These are phyloP conservation scores for Agriopis marginaria DNA, from an alignment of 2,888 invertebrate genomes.

Conservation along the genomic window DNA sequence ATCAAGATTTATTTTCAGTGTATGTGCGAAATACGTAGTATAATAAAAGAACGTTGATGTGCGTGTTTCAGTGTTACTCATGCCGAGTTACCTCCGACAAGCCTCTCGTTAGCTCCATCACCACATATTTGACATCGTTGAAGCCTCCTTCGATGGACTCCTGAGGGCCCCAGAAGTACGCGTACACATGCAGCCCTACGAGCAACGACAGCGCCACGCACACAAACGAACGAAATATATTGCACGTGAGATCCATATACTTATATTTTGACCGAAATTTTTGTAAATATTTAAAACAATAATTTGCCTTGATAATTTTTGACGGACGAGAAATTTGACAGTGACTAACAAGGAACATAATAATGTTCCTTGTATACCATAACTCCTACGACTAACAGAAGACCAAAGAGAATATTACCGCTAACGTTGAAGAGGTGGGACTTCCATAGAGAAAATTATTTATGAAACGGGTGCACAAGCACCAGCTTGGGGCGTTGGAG, in stretches of 20 bases:
- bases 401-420: too few species aligned
- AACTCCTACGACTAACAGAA: too few species aligned
- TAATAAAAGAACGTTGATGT: too few species aligned
- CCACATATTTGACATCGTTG: constrained; percentile 72
- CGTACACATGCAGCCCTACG: constrained; percentile 72
- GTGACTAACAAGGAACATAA: neutral
- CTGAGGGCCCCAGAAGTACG: constrained; percentile 65
- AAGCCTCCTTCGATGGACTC: constrained; percentile 67
- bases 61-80: too few species aligned
- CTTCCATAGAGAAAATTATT: too few species aligned
- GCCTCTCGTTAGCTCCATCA: constrained; percentile 73
- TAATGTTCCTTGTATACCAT: too few species aligned
- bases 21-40: too few species aligned
- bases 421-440: too few species aligned
- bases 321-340: constrained; percentile 13
- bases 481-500: too few species aligned
- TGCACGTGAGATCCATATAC: constrained; percentile 48
- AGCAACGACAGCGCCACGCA: constrained; percentile 64
- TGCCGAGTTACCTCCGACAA: constrained; percentile 67
- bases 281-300: constrained; percentile 16
- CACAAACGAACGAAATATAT: constrained; percentile 71
- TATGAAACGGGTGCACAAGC: too few species aligned
- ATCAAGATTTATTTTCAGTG: too few species aligned
- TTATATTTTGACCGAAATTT: constrained; percentile 8
- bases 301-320: constrained; percentile 4